These are phyloP conservation scores for Syndactyla subalaris DNA, from an alignment of 2,797 vertebrate genomes.

Conservation along the genomic window DNA sequence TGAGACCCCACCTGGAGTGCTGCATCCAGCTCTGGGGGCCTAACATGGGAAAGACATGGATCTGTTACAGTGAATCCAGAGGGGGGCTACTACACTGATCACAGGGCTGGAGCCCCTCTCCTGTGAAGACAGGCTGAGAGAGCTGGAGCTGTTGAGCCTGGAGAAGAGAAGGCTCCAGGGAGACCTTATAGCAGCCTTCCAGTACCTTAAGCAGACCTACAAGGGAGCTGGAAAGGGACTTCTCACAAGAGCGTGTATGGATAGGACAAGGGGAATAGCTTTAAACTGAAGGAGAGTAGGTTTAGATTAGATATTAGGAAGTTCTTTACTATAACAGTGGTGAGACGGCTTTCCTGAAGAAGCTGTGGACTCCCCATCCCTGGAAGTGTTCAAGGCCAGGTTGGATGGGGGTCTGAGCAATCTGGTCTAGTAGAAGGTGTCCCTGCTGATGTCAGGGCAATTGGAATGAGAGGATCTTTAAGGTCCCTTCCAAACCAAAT, in stretches of 20 bases:
- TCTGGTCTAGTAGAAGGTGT: not conserved
- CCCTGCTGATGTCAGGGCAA: rapidly evolving
- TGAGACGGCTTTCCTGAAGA: not conserved
- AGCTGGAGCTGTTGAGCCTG: not conserved
- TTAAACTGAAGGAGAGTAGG: not conserved
- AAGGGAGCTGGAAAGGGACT: not conserved
- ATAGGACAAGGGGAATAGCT: not conserved
- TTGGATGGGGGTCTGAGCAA: not conserved
- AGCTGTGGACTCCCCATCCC: too few species aligned
- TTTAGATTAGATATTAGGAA: not conserved
- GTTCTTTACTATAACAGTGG: not conserved
- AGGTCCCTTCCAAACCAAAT: not conserved
- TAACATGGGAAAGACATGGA: not conserved
- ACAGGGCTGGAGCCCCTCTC: not conserved
- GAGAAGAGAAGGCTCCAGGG: not conserved
- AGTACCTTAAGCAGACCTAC: not conserved
- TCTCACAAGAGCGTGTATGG: not conserved
- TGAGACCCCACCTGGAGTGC: not conserved
- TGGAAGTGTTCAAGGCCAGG: not conserved
- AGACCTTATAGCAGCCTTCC: not conserved
- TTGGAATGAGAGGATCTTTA: not conserved
- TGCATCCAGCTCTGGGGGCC: not conserved
- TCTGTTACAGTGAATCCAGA: not conserved
- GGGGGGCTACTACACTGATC: not conserved
- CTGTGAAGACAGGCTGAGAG: not conserved